phyloP scores from a whole-genome alignment of 1,140 invertebrate species.

The Drosophila lowei region DNA sequence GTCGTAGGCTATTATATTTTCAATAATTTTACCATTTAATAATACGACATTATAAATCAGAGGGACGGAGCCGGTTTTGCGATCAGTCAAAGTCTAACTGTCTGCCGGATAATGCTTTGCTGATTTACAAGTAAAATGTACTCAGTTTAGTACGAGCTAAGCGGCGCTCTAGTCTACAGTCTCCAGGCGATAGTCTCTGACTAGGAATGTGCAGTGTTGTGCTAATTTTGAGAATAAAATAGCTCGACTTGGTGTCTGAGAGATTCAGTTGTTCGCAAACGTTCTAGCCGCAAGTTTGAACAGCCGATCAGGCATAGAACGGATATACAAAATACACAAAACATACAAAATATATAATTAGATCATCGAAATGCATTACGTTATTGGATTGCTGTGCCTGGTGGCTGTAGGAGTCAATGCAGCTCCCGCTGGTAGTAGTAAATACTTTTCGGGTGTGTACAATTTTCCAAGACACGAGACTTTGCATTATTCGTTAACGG shows the following conservation, averaged over 20 bases:
- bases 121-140: conserved; percentile 61
- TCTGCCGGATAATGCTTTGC: conserved; percentile 30
- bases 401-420: conserved; percentile 22
- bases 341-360: neutral
- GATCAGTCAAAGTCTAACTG: conserved; percentile 64
- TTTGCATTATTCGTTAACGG: neutral
- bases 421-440: conserved; percentile 21
- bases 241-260: conserved; percentile 20
- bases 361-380: conserved; percentile 31
- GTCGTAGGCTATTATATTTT: conserved; percentile 11
- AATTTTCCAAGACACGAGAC: neutral
- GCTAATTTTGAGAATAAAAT: conserved; percentile 69
- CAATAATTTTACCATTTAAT: conserved; percentile 56
- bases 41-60: conserved; percentile 69
- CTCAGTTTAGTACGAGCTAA: conserved; percentile 31
- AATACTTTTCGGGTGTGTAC: conserved; percentile 39
- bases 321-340: conserved; percentile 4
- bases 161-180: conserved; percentile 12
- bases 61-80: conserved; percentile 60
- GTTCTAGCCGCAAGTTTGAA: conserved; percentile 41
- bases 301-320: conserved; percentile 6
- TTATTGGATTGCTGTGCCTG: conserved; percentile 40
- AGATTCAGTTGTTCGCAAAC: conserved; percentile 52
- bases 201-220: conserved; percentile 32
- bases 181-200: conserved; percentile 16